Evolutionary conservation across 2,113 vertebrate genomes (phyloP), one percentile per base, ranked within the genome.

Genomic region (Poecilia latipinna): DNA sequence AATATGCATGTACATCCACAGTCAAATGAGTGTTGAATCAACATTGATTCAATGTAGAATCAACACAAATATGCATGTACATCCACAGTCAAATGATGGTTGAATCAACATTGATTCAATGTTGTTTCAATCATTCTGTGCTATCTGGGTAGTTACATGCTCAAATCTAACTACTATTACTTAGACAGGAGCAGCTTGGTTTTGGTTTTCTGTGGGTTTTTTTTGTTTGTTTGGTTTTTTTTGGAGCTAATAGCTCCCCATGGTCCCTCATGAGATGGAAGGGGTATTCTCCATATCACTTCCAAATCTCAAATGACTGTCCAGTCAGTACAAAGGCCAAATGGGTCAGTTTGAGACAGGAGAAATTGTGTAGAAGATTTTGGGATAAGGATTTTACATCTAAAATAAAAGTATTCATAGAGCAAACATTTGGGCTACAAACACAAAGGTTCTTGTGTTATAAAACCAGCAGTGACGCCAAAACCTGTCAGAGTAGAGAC

Each of bases 241-340:
- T 65, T 37, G 68, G 61, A 1, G 37, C 29, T 62, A 61, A 78
- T 60, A 61, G 17, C 68, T 65, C 74, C 69, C 57, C 3, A 64
- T 19, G 29, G 54, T 65, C 64, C 71, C 32, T 68, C 62, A 79
- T 24, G 71, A 81, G 28, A 61, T 83, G 63, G 64, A 72, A 74
- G 61, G 62, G 83, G 83, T 86, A 77, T 77, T 82, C 82, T 74
- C 71, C 61, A 44, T 65, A 78, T 85, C 75, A 51, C 67, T 72
- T 75, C 42, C 83, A 77, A 68, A 61, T 82, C 82, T 90, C 76
- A 67, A 60, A 82, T 87, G 81, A 72, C 85, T 26, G 28, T 70
- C 35, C 73, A 61, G 48, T 12, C 0, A 66, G 74, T 48, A 70
- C 72, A 81, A 88, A 86, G 64, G 86, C 85, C 86, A 86, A 86